Percentiles rank a stretch among this genome's conserved stretches.
phyloP scores from a whole-genome alignment of 2,888 invertebrate genomes.

The Caenorhabditis sp. region DNA sequence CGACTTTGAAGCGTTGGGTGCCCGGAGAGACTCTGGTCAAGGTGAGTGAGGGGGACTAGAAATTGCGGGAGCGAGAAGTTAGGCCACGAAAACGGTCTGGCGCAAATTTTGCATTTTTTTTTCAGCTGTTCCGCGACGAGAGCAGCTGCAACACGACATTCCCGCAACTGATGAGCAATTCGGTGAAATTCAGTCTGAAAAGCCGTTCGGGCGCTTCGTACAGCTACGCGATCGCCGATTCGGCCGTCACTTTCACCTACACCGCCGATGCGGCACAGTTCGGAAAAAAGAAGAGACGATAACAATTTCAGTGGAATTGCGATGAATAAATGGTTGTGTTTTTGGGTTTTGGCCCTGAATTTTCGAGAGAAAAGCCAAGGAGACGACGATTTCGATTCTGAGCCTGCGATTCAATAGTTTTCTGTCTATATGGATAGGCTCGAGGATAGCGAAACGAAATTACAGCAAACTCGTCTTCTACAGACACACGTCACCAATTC shows the following conservation, averaged over 20 bases:
- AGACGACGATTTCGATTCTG: no score
- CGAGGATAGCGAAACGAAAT: no score
- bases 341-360: no score
- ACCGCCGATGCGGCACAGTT: neutral
- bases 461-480: no score
- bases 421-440: no score
- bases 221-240: neutral
- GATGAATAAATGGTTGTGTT: no score
- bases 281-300: neutral
- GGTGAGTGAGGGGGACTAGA: neutral
- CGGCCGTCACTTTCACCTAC: neutral
- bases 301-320: no score
- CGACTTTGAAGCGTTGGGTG: neutral
- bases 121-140: slow-evolving; percentile 13
- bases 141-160: slow-evolving; percentile 4
- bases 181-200: neutral
- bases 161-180: slow-evolving; percentile 5
- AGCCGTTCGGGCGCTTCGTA: neutral
- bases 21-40: slow-evolving; percentile 5
- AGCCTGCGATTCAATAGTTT: no score
- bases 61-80: no score
- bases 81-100: neutral
- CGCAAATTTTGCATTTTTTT: neutral
- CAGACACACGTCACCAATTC: no score
- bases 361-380: no score